Conservation (phyloP, 2,113 vertebrate genomes). For the Microcebus jonahi region DNA sequence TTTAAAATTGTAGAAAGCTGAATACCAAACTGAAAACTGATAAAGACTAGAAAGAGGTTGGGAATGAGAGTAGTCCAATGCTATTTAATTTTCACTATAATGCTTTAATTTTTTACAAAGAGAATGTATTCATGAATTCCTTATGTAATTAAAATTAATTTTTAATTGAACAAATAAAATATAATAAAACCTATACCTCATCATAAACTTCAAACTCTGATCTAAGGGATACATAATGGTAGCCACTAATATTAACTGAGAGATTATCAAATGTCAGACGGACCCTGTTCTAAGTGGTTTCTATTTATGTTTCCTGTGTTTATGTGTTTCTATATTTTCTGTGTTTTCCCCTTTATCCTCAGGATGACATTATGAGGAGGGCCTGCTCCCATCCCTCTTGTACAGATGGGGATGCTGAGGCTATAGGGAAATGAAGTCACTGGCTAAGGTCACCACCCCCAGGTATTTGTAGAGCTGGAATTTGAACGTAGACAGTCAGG, state of each 20-base stretch:
- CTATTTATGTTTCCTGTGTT: not conserved
- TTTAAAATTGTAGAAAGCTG: not conserved
- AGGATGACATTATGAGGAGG: not conserved
- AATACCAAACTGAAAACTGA: conserved; percentile 9
- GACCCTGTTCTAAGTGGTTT: not conserved
- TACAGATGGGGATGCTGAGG: not conserved
- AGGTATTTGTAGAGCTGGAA: not conserved
- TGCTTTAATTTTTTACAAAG: conserved; percentile 45
- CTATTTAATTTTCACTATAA: conserved; percentile 19
- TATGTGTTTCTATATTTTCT: not conserved
- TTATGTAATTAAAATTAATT: conserved; percentile 64
- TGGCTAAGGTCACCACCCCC: not conserved
- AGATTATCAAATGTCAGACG: conserved; percentile 21
- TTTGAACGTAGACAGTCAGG: not conserved
- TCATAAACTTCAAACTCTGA: conserved; percentile 53
- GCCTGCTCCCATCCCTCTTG: not conserved
- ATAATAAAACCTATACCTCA: conserved; percentile 43
- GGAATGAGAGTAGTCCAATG: not conserved
- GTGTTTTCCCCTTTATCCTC: not conserved
- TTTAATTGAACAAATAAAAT: conserved; percentile 65
- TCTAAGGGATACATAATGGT: not conserved
- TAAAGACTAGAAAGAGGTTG: not conserved
- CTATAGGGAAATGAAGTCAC: not conserved
- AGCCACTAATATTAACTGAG: conserved; percentile 1
- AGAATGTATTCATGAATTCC: conserved; percentile 18